Base-by-base conservation (phyloP, 1,140 invertebrate genomes). In the Diuraphis noxia region DNA sequence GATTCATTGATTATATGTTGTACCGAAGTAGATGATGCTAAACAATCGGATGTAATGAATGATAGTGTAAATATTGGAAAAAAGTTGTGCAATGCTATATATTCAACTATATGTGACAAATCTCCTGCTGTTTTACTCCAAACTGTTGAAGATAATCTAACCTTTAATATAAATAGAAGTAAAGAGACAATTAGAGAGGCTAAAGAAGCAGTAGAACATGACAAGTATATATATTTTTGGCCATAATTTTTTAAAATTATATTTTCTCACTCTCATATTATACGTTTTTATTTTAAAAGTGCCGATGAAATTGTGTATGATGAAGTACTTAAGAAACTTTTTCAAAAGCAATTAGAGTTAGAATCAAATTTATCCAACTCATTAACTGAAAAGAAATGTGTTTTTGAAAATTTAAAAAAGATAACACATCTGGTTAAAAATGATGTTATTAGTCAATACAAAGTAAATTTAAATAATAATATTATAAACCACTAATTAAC, bases 1-100 rank as follows among this genome's bases (percentile, higher is more conserved):
- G 86, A 88, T 63, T 88, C 86, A 38, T 88, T 88, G 49, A 88
- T 88, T 56, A 23, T 56, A 56, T 88, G 86, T 36, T 43, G 34
- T 88, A 56, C 23, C n/a, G 34, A 88, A 36, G 36, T 88, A 1
- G 49, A 88, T 40, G n/a, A 88, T 46, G 86, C 86, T 52, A 88
- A 88, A 88, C 49, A 88, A 36, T 38, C 36, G 5, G 52, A 52
- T 49, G 23, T 88, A 10, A 88, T 88, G 86, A 52, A 88, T 30
- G 86, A 88, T 34, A 30, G 49, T 25, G 21, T 88, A 36, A 52
- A 52, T 30, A 88, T 88, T 30, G 86, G 86, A 25, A 52, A 88
- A 56, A 88, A 88, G 23, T 52, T 88, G 9, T 88, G 49, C 13
- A 49, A 88, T 52, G 86, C 34, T 56, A 52, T 88, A 88, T 88